Evolutionary conservation across 2,797 vertebrate genomes (phyloP), one percentile per base, ranked within the genome.

Genomic region (Myotis myotis): DNA sequence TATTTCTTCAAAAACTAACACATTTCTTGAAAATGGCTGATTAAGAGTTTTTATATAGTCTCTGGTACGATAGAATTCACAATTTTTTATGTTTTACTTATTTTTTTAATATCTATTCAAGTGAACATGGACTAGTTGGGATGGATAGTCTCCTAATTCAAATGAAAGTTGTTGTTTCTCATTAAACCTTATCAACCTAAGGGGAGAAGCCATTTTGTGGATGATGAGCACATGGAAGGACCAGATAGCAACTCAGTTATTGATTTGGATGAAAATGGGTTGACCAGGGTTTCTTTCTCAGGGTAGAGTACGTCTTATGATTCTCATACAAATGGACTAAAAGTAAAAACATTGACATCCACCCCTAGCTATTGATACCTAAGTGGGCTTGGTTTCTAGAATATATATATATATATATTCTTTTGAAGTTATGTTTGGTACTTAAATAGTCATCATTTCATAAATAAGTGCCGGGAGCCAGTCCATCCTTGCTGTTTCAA

Each of bases 1-100:
- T 7, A 76, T 91, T 92, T 95, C 70, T 78, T 68, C 7, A 66
- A 87, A 90, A 80, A 86, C 25, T 79, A 88, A 74, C 55, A 55
- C 1, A 8, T 89, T 85, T 89, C 86, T 87, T 86, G 28, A 87
- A 87, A 95, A 68, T 78, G 30, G 41, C 30, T 44, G 17, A 85
- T 96, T 68, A 41, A 92, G 80, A 74, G 0, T 68, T 38, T 90
- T n/a, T 47, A 12, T 20, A 19, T 28, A 33, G 17, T 86, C 36
- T 85, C 28, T 23, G 55, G 1, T 30, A 62, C 47, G 16, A 87
- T 33, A 8, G 25, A 79, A 57, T 75, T 92, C n/a, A 88, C 44
- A 57, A 11, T n/a, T 19, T 70, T n/a, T 36, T 70, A 20, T 70
- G 68, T 86, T 91, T 81, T 49, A 62, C 66, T 72, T 44, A 23